Percentiles rank a stretch among this genome's conserved stretches.
Evolutionary conservation across 2,888 invertebrate species (phyloP).

Genomic region (Latrodectus elegans): DNA sequence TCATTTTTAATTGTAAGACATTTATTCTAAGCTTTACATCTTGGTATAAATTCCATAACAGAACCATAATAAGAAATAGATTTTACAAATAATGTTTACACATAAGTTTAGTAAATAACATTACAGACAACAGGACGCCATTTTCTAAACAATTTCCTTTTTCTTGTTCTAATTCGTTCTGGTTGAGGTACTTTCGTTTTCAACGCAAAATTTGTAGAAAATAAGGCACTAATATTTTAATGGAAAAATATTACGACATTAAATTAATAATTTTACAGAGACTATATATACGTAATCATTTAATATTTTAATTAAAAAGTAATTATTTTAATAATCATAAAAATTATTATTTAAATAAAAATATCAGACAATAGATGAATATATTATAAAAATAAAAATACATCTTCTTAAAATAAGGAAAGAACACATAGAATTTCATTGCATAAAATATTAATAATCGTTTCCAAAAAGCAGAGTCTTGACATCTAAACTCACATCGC

Average conservation of each 20-base stretch:
- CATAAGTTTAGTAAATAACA: neutral
- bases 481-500: slow-evolving; percentile 19
- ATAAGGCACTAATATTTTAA: neutral
- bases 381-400: neutral
- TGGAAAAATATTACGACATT: neutral
- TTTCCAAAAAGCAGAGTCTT: no score
- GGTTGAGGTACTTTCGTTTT: slow-evolving; percentile 56
- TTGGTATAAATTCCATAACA: neutral
- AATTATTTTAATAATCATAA: neutral
- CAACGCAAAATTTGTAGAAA: neutral
- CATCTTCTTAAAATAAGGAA: no score
- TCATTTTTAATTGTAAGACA: neutral
- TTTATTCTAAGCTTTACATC: neutral
- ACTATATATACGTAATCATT: no score
- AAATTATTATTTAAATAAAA: neutral
- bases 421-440: no score
- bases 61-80: neutral
- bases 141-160: slow-evolving; percentile 46
- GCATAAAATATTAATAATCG: no score
- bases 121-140: slow-evolving; percentile 31
- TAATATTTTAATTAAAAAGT: no score
- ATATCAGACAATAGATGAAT: neutral
- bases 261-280: neutral
- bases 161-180: slow-evolving; percentile 24
- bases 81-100: neutral